Evolutionary conservation across 2,888 invertebrate genomes (phyloP).

Genomic region (Thymelicus sylvestris): DNA sequence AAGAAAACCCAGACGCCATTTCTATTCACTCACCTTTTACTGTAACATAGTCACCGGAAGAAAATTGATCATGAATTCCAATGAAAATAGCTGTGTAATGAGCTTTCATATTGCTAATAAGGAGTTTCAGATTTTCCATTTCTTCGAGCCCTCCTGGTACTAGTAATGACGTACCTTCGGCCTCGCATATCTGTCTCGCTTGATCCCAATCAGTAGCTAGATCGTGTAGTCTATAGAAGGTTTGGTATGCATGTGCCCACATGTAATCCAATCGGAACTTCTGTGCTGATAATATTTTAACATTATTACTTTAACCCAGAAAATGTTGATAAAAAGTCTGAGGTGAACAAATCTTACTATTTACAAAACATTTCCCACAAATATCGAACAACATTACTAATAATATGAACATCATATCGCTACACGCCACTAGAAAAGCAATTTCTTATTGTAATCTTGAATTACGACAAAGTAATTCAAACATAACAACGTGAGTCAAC

Average conservation of each 20-base stretch:
- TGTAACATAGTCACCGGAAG: conserved; percentile 57
- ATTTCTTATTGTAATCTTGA: conserved; percentile 18
- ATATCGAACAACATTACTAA: conserved; percentile 7
- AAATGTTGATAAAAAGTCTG: too few species aligned
- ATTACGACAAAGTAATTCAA: conserved; percentile 11
- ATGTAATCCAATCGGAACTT: conserved; percentile 62
- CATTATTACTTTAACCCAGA: neutral
- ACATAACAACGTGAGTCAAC: conserved; percentile 22
- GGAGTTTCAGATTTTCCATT: conserved; percentile 59
- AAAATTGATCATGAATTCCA: conserved; percentile 59
- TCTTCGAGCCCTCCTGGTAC: conserved; percentile 57
- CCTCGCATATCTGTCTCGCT: conserved; percentile 60
- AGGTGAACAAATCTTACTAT: conserved; percentile 10
- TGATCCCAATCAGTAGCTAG: conserved; percentile 58
- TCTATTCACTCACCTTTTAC: conserved; percentile 49
- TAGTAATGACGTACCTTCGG: conserved; percentile 58
- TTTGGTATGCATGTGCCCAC: conserved; percentile 58
- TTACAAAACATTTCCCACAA: conserved; percentile 2
- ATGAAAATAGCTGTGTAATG: conserved; percentile 59
- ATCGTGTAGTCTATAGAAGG: conserved; percentile 60
- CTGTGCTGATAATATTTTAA: conserved; percentile 48
- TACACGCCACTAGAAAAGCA: neutral
- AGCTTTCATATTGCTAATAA: conserved; percentile 62
- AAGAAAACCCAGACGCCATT: too few species aligned
- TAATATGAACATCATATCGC: conserved; percentile 3